A percentile compares a stretch with the other conserved stretches of the same genome.
Evolutionary conservation across 2,888 invertebrate genomes (phyloP).

Genomic region (Leucophora obtusa): DNA sequence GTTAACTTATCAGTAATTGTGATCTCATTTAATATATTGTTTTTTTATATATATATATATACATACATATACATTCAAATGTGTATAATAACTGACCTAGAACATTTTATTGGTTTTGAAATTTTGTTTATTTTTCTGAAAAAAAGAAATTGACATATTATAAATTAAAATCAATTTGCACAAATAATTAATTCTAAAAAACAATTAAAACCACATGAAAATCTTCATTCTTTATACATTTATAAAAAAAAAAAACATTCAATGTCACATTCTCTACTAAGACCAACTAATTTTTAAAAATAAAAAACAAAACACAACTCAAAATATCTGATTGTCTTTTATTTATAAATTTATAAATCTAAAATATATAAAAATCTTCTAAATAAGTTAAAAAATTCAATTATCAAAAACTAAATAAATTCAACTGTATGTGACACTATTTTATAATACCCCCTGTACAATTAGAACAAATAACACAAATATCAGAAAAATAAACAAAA

Average conservation of each 20-base stretch:
- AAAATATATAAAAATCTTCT: too few relatives aligned
- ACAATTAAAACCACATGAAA: neutral
- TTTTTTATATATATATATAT: too few relatives aligned
- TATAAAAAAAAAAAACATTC: conserved; percentile 3
- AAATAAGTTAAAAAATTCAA: conserved; percentile 10
- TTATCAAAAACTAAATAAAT: too few relatives aligned
- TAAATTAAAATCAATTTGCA: neutral
- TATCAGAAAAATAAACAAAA: conserved; percentile 1
- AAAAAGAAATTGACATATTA: neutral
- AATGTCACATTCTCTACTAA: conserved; percentile 1
- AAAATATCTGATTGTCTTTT: conserved; percentile 38
- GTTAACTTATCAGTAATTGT: conserved; percentile 55
- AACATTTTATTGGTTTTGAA: neutral
- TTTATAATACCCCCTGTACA: neutral
- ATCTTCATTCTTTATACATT: neutral
- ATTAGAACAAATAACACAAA: neutral
- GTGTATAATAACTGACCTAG: neutral
- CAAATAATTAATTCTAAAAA: neutral
- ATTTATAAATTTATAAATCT: conserved; percentile 1
- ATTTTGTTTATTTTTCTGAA: conserved; percentile 13
- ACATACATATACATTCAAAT: too few relatives aligned
- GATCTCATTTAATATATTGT: conserved; percentile 40
- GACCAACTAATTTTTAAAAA: conserved; percentile 24
- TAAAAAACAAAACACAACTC: neutral
- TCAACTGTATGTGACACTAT: conserved; percentile 4